phyloP scores from a whole-genome alignment of 35 echinoderm and acorn worm genomes.

The Apostichopus parvimensis region DNA sequence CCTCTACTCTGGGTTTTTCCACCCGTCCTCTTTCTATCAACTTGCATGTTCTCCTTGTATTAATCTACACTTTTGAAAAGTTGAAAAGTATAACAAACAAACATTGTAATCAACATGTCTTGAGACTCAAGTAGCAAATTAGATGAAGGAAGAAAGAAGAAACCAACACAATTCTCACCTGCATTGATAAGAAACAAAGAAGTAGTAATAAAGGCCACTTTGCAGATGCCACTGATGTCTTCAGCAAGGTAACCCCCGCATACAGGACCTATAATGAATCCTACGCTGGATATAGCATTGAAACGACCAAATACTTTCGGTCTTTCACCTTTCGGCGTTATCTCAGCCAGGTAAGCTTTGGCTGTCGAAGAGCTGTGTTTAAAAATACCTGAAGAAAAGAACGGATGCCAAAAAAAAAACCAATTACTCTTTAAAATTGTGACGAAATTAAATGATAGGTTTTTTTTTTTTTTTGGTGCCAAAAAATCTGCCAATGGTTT shows the following conservation, averaged over 20 bases:
- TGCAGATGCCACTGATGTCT: slow-evolving; percentile 62
- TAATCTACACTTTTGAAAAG: too few relatives aligned
- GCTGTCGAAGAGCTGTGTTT: slow-evolving; percentile 77
- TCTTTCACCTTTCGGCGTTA: slow-evolving; percentile 77
- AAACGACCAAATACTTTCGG: slow-evolving; percentile 80
- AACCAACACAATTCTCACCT: slow-evolving; percentile 55
- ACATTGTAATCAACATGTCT: too few relatives aligned
- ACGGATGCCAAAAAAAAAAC: neutral
- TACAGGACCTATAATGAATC: slow-evolving; percentile 90
- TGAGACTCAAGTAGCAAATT: too few relatives aligned
- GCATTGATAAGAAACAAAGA: slow-evolving; percentile 66
- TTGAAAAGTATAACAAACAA: too few relatives aligned
- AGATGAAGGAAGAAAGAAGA: too few relatives aligned
- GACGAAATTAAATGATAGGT: too few relatives aligned
- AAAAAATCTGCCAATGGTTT: too few relatives aligned
- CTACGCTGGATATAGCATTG: slow-evolving; percentile 81
- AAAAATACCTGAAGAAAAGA: slow-evolving; percentile 73
- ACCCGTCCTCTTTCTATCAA: too few relatives aligned
- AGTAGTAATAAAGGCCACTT: slow-evolving; percentile 63
- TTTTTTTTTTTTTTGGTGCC: too few relatives aligned
- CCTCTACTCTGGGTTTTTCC: too few relatives aligned
- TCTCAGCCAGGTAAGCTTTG: slow-evolving; percentile 81
- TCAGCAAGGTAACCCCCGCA: slow-evolving; percentile 85
- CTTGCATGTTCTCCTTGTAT: too few relatives aligned
- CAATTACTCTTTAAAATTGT: neutral